A percentile compares a stretch with the other conserved stretches of the same genome.
phyloP scores from a whole-genome alignment of 2,797 vertebrate species.

The Centroberyx gerrardi region DNA sequence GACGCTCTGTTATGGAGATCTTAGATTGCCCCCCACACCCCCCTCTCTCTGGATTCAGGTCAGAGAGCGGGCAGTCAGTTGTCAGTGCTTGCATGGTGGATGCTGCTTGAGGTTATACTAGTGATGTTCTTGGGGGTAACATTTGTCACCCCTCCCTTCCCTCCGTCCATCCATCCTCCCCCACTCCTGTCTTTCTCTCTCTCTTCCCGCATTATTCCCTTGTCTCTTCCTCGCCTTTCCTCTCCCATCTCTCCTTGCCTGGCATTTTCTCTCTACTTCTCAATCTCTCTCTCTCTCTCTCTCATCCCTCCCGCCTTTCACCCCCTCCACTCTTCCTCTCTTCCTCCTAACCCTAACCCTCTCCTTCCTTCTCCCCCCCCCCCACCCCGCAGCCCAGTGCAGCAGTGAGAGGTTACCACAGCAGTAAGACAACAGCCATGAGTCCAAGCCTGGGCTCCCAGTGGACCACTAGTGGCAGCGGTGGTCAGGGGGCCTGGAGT shows the following conservation, averaged over 20 bases:
- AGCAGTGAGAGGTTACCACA: conserved; percentile 87
- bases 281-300: conserved; percentile 2
- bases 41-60: conserved; percentile 61
- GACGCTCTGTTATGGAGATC: conserved; percentile 65
- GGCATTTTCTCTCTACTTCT: neutral
- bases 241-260: neutral
- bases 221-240: neutral
- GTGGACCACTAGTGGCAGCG: conserved; percentile 80
- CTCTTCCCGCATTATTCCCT: no score
- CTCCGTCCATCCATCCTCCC: conserved; percentile 15
- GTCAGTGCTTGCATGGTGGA: conserved; percentile 49
- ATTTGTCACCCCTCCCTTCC: conserved; percentile 47
- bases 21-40: conserved; percentile 56
- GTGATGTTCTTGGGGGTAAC: conserved; percentile 48
- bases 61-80: conserved; percentile 64
- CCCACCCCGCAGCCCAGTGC: conserved; percentile 85
- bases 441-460: conserved; percentile 87
- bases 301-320: conserved; percentile 13
- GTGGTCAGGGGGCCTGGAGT: conserved; percentile 84
- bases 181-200: conserved; percentile 2
- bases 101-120: conserved; percentile 32
- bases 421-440: conserved; percentile 85
- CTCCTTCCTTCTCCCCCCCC: conserved; percentile 3
- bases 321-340: conserved; percentile 4
- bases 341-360: neutral